Evolutionary conservation across 2,888 invertebrate genomes (phyloP).

Genomic region (Silvanus unidentatus): DNA sequence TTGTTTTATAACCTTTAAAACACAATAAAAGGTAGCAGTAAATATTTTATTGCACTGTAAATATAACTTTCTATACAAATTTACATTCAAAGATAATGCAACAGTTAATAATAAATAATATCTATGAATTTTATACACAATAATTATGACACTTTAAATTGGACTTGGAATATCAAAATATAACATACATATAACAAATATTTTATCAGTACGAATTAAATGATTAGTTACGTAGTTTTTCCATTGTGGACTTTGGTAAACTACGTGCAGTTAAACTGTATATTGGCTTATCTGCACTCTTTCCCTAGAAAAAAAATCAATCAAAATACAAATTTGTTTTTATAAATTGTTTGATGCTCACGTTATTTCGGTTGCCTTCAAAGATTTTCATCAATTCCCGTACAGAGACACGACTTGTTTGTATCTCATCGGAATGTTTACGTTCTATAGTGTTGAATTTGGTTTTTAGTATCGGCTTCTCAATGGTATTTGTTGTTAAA

Average conservation of each 20-base stretch:
- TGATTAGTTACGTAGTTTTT: constrained; percentile 52
- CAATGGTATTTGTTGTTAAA: constrained; percentile 16
- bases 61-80: no score
- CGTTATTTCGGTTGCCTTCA: constrained; percentile 28
- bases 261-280: constrained; percentile 78
- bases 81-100: no score
- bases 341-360: constrained; percentile 21
- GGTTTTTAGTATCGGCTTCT: background rate
- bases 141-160: background rate
- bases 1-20: background rate
- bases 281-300: constrained; percentile 43
- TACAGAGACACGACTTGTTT: constrained; percentile 30
- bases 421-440: constrained; percentile 8
- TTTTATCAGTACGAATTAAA: background rate
- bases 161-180: background rate
- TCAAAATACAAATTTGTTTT: background rate
- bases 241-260: constrained; percentile 68
- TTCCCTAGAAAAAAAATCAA: constrained; percentile 16
- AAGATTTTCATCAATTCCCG: constrained; percentile 35
- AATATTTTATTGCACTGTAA: no score
- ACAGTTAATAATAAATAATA: no score
- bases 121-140: no score
- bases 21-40: no score
- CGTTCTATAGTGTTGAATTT: background rate
- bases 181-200: background rate